Percentiles rank a stretch among this genome's conserved stretches.
phyloP scores from a whole-genome alignment of 2,797 vertebrate genomes.

The Melanotaenia maccullochi region DNA sequence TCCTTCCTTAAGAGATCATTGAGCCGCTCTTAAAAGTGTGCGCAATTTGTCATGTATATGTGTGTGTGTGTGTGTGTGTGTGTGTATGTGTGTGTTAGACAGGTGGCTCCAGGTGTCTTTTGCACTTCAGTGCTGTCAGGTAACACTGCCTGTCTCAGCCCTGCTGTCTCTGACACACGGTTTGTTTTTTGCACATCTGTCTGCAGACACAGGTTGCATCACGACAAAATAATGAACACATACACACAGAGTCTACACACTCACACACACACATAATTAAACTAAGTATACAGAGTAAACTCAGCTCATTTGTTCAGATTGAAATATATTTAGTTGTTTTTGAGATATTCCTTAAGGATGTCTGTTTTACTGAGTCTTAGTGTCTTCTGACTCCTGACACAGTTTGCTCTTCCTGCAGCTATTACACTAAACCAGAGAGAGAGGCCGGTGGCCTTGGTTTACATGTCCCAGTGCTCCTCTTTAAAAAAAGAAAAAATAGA shows the following conservation, averaged over 20 bases:
- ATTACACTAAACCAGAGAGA: constrained; percentile 9
- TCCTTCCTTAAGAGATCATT: neutral
- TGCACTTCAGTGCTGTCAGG: constrained; percentile 53
- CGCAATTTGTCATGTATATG: neutral
- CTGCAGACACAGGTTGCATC: constrained; percentile 11
- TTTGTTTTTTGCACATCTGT: constrained; percentile 67
- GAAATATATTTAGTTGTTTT: constrained; percentile 14
- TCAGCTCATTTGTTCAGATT: constrained; percentile 5
- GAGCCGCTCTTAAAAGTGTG: neutral
- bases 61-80: neutral
- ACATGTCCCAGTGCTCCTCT: constrained; percentile 44
- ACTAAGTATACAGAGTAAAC: constrained; percentile 19
- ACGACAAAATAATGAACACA: neutral
- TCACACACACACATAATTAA: neutral
- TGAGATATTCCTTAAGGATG: constrained; percentile 7
- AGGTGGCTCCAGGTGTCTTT: constrained; percentile 49
- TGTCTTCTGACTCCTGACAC: too few species aligned
- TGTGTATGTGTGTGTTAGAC: neutral
- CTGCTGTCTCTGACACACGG: constrained; percentile 36
- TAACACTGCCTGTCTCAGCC: neutral
- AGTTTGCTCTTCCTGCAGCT: constrained; percentile 10
- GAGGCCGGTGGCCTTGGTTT: constrained; percentile 38
- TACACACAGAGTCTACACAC: neutral
- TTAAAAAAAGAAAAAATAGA: neutral
- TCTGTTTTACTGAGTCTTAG: neutral